Evolutionary conservation across 2,888 invertebrate genomes (phyloP).

Genomic region (Seira ritae): DNA sequence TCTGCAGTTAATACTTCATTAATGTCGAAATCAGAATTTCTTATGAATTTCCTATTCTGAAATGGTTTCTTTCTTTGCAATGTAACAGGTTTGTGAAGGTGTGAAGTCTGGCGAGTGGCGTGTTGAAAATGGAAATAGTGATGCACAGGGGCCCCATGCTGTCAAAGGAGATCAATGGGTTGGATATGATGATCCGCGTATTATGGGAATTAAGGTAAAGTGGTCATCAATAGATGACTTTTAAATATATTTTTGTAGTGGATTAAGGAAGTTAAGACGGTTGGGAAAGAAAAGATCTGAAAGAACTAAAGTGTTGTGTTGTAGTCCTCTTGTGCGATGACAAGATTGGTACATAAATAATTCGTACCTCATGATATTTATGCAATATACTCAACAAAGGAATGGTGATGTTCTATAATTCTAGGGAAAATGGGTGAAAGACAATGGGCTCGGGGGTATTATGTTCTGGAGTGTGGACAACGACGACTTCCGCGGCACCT

Average conservation of each 20-base stretch:
- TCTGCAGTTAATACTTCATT: neutral
- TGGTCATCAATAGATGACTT: neutral
- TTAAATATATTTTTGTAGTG: neutral
- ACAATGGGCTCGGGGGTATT: slow-evolving; percentile 90
- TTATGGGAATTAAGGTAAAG: slow-evolving; percentile 85
- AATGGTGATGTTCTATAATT: slow-evolving; percentile 1
- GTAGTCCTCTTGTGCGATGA: neutral
- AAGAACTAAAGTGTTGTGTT: neutral
- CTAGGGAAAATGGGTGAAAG: slow-evolving; percentile 87
- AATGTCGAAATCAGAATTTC: slow-evolving; percentile 10
- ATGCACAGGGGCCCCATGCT: slow-evolving; percentile 93
- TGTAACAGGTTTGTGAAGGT: slow-evolving; percentile 88
- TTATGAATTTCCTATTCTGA: neutral
- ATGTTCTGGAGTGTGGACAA: slow-evolving; percentile 97
- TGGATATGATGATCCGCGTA: slow-evolving; percentile 91
- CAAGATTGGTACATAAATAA: neutral
- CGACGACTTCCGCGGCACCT: slow-evolving; percentile 94
- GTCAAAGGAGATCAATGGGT: slow-evolving; percentile 94
- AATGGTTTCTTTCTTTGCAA: neutral
- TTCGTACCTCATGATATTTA: neutral
- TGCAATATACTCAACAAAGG: too few relatives aligned
- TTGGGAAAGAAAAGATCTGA: too few relatives aligned
- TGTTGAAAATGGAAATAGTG: slow-evolving; percentile 87
- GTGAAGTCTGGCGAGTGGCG: slow-evolving; percentile 87
- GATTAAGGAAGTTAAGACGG: slow-evolving; percentile 3